Evolutionary conservation across 2,113 vertebrate genomes (phyloP).

Genomic region (Struthidea cinerea): DNA sequence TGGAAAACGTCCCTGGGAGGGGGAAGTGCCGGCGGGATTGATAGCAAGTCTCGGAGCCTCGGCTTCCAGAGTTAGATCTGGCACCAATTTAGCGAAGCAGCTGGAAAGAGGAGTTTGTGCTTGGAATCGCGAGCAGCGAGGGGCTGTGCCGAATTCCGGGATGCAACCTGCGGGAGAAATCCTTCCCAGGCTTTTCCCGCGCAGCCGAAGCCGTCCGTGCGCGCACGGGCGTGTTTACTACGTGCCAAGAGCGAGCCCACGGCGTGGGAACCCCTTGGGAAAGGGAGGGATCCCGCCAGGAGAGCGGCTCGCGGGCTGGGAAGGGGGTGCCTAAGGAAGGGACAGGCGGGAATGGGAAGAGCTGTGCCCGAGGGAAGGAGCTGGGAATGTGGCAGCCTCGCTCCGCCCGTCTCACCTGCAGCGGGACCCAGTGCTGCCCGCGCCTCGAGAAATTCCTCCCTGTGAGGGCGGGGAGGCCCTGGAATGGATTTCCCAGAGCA

Average conservation of each 20-base stretch:
- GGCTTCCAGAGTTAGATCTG: conserved; percentile 29
- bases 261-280: neutral
- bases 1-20: conserved; percentile 16
- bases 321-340: neutral
- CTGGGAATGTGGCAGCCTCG: rapidly evolving
- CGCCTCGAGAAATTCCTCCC: neutral
- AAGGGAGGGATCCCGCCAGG: neutral
- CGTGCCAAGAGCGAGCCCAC: neutral
- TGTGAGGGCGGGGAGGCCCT: neutral
- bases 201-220: rapidly evolving
- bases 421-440: neutral
- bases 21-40: neutral
- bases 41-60: conserved; percentile 14
- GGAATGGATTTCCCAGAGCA: neutral
- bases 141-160: neutral
- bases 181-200: neutral
- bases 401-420: neutral
- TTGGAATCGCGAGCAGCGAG: conserved; percentile 4
- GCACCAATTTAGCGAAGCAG: conserved; percentile 46
- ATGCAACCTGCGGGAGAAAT: neutral
- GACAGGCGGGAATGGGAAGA: neutral
- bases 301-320: neutral
- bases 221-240: neutral
- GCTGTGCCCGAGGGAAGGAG: neutral
- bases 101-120: conserved; percentile 50